Base-by-base conservation (phyloP, 2,888 invertebrate genomes). In the Drosophila neonasuta region DNA sequence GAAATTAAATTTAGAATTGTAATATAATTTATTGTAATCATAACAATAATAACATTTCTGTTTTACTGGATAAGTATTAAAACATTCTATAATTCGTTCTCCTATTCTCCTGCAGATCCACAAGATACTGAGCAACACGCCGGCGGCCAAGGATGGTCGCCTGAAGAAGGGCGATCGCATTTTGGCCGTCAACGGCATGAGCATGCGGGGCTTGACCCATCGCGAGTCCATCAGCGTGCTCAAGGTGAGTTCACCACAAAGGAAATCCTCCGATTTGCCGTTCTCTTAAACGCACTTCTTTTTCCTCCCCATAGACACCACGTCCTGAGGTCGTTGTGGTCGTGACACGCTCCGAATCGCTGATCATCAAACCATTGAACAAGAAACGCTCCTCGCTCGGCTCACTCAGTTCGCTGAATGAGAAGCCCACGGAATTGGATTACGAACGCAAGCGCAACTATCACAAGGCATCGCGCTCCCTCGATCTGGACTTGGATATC, bases 131-230 rank as follows among this genome's bases (percentile, higher is more conserved):
- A 93, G 94, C 63, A 97, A 97, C 77, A 96, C 97, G 84, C 94
- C 96, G 55, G 97, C 97, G 44, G 96, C 96, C 84, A 94, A 94
- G 85, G 96, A 97, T 88, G 97, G 97, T 6, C 92, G 95, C 56
- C 92, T 98, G 50, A 95, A 95, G 90, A 94, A 96, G 87, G 97
- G 97, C 13, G 97, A 97, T 88, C 94, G 96, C 90, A 95, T 98
- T 72, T 92, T 96, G 79, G 96, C 96, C 80, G 97, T 98, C 77
- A 98, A 98, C 90, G 97, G 97, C 45, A 93, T 94, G 89, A 93
- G 93, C 84, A 96, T 97, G 92, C 92, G 94, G 75, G 96, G 96
- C 51, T 92, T 97, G 65, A 96, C 96, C 39, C 97, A 98, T 90
- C 93, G 95, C 42, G 96, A 97, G 90, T 97, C 97, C 78, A 94